A percentile compares a stretch with the other conserved stretches of the same genome.
phyloP scores from a whole-genome alignment of 2,797 vertebrate genomes.

The Acanthornis magna region DNA sequence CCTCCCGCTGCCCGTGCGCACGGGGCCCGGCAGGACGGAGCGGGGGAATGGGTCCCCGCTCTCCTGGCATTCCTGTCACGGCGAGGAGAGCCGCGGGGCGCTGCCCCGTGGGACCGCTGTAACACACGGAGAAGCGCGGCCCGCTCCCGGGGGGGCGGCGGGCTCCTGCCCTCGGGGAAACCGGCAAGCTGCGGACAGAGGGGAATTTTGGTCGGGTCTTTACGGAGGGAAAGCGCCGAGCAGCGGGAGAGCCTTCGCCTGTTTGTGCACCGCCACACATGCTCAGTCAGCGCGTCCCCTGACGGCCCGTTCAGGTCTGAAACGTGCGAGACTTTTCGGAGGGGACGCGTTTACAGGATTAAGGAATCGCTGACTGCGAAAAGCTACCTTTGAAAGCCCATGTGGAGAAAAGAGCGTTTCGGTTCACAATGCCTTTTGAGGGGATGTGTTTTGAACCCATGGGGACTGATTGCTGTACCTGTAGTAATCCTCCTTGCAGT shows the following conservation, averaged over 20 bases:
- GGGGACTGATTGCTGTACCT: slow-evolving; percentile 80
- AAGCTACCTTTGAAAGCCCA: slow-evolving; percentile 9
- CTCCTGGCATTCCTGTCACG: rapidly evolving
- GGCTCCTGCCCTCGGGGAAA: background rate
- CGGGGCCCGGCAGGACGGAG: background rate
- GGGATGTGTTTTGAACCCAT: background rate
- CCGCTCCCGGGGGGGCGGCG: background rate
- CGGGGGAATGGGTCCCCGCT: background rate
- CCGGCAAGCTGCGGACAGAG: background rate
- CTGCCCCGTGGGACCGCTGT: background rate
- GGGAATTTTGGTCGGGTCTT: background rate
- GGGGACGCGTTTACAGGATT: background rate
- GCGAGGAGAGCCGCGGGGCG: background rate
- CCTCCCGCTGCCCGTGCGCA: background rate
- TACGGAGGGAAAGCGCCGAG: background rate
- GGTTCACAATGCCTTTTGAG: background rate
- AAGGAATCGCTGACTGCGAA: background rate
- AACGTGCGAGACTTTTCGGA: background rate
- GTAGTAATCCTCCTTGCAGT: slow-evolving; percentile 99
- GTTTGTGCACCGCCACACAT: background rate
- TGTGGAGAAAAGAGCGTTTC: background rate
- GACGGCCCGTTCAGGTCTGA: background rate
- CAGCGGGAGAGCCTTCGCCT: background rate
- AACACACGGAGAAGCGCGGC: background rate
- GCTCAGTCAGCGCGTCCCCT: background rate